Conservation (phyloP, 2,888 invertebrate species). For the Alsophila aescularia region DNA sequence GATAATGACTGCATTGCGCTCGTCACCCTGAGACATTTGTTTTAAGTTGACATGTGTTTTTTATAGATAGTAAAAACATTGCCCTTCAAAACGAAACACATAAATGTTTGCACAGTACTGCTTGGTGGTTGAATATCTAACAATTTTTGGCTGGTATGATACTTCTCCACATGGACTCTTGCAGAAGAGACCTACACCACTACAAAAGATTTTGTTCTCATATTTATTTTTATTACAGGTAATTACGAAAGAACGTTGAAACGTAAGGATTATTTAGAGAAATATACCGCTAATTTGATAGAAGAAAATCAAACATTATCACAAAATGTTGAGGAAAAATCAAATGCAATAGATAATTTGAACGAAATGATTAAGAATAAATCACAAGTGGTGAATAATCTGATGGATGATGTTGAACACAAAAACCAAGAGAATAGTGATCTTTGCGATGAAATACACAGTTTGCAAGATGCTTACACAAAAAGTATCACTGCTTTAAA, state of each 20-base stretch:
- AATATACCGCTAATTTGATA: conserved; percentile 53
- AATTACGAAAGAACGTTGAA: conserved; percentile 59
- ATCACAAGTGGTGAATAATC: conserved; percentile 59
- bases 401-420: conserved; percentile 55
- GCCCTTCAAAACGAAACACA: no score
- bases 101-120: no score
- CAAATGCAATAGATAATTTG: conserved; percentile 58
- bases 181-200: no score
- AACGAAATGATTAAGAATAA: conserved; percentile 55
- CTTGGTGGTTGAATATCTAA: no score
- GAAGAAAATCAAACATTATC: conserved; percentile 52
- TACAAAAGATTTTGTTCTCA: conserved; percentile 2
- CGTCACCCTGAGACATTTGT: no score
- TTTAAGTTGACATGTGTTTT: no score
- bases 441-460: conserved; percentile 50
- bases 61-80: neutral
- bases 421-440: conserved; percentile 53
- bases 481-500: conserved; percentile 49
- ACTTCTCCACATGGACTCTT: no score
- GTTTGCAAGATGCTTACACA: conserved; percentile 50
- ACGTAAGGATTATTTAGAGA: conserved; percentile 62
- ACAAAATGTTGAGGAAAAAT: conserved; percentile 55
- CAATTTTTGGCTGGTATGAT: no score
- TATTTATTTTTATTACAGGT: conserved; percentile 47
- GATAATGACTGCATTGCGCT: no score